A percentile compares a stretch with the other conserved stretches of the same genome.
Evolutionary conservation across 2,888 invertebrate species (phyloP).

Genomic region (Sphinx pinastri): DNA sequence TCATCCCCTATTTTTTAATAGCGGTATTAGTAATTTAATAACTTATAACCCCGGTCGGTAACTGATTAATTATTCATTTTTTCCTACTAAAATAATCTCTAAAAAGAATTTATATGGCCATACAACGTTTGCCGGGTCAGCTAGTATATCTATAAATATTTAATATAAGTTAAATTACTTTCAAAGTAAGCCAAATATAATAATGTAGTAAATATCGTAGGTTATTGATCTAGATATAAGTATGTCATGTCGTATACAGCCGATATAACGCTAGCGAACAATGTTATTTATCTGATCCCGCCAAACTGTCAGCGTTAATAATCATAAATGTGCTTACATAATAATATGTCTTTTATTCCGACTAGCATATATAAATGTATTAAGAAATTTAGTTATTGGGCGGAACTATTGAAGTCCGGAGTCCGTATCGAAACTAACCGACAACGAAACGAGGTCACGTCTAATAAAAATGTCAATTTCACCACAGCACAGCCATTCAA

Average conservation of each 20-base stretch:
- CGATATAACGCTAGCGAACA: neutral
- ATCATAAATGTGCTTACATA: neutral
- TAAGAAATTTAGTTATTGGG: slow-evolving; percentile 2
- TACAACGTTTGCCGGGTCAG: too few relatives aligned
- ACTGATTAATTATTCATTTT: too few relatives aligned
- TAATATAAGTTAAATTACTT: too few relatives aligned
- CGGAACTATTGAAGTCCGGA: slow-evolving; percentile 2
- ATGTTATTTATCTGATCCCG: neutral
- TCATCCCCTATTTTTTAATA: too few relatives aligned
- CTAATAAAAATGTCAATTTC: slow-evolving; percentile 23
- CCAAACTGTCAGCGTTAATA: neutral
- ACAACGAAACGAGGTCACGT: slow-evolving; percentile 14
- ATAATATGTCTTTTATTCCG: neutral
- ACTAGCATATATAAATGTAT: neutral
- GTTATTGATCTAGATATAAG: neutral
- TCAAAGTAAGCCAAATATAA: too few relatives aligned
- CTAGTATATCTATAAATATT: too few relatives aligned
- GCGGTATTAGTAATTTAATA: too few relatives aligned
- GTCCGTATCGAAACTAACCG: slow-evolving; percentile 3
- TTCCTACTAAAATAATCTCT: too few relatives aligned
- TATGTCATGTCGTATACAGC: neutral
- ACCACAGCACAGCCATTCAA: slow-evolving; percentile 12
- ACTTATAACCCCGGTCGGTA: too few relatives aligned
- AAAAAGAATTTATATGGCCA: too few relatives aligned
- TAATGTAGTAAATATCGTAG: too few relatives aligned